phyloP scores from a whole-genome alignment of 2,888 invertebrate genomes.

The Drosophila fulvimacula region DNA sequence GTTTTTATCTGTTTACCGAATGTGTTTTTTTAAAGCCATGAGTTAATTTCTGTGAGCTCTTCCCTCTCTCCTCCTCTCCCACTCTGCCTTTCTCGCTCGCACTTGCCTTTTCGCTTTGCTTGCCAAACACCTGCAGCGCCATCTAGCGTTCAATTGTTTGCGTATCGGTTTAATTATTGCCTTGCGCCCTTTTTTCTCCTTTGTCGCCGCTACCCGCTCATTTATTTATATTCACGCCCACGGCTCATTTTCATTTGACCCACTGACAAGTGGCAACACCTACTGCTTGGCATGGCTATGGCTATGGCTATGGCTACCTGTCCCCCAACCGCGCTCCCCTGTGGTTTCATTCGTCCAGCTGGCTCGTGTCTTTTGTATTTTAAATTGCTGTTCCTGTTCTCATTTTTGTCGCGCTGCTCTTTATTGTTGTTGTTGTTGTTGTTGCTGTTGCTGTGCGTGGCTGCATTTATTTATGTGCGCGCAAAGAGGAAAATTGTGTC shows the following conservation, averaged over 20 bases:
- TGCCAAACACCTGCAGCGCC: slow-evolving; percentile 65
- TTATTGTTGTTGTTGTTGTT: slow-evolving; percentile 22
- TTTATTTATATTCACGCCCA: slow-evolving; percentile 79
- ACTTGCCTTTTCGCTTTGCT: slow-evolving; percentile 26
- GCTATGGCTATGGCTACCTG: slow-evolving; percentile 3
- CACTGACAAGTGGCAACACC: slow-evolving; percentile 51
- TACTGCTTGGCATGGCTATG: slow-evolving; percentile 9
- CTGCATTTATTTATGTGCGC: slow-evolving; percentile 72
- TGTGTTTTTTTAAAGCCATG: slow-evolving; percentile 50
- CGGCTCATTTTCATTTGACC: slow-evolving; percentile 78
- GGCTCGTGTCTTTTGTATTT: slow-evolving; percentile 71
- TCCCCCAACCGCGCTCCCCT: not conserved
- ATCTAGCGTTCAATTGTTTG: slow-evolving; percentile 77
- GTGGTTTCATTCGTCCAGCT: slow-evolving; percentile 38
- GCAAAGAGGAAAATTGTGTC: slow-evolving; percentile 73
- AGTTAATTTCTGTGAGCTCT: slow-evolving; percentile 49
- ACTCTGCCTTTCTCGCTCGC: not conserved
- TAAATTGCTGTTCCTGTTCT: slow-evolving; percentile 73
- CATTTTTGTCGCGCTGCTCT: slow-evolving; percentile 41
- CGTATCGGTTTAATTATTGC: slow-evolving; percentile 77
- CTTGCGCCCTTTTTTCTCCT: slow-evolving; percentile 48
- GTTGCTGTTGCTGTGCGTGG: slow-evolving; percentile 49
- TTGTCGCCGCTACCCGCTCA: slow-evolving; percentile 42
- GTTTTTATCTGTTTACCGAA: slow-evolving; percentile 36
- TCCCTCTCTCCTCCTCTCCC: not conserved